These are phyloP conservation scores for Scartelaos histophorus DNA, from an alignment of 2,113 vertebrate species.

Conservation along the genomic window DNA sequence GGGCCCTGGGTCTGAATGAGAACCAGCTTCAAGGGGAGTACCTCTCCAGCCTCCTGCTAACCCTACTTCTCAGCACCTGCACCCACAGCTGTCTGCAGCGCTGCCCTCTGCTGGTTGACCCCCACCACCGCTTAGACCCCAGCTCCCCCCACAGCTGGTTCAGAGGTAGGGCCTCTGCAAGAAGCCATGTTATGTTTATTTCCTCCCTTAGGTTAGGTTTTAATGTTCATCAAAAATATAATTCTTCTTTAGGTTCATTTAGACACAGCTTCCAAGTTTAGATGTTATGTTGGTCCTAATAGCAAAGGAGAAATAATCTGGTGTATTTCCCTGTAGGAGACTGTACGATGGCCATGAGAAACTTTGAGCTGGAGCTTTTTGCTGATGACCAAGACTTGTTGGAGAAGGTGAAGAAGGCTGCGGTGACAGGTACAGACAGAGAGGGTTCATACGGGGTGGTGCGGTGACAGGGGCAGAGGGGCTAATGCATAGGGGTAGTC, in stretches of 20 bases:
- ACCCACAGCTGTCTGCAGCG: constrained; percentile 37
- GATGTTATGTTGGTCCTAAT: too few relatives aligned
- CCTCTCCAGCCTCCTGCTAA: constrained; percentile 55
- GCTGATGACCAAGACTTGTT: constrained; percentile 74
- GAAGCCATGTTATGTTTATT: too few relatives aligned
- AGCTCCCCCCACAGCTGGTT: constrained; percentile 33
- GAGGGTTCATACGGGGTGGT: not conserved
- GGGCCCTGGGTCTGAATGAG: constrained; percentile 53
- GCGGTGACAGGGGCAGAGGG: not conserved
- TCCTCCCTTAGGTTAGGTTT: too few relatives aligned
- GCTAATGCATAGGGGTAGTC: not conserved
- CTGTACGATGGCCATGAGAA: constrained; percentile 20
- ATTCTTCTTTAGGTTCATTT: too few relatives aligned
- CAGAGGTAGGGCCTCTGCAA: constrained; percentile 36
- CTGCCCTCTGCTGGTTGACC: constrained; percentile 80
- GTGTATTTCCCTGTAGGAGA: constrained; percentile 26
- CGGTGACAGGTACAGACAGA: constrained; percentile 68
- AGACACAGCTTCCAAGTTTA: too few relatives aligned
- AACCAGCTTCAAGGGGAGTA: constrained; percentile 39
- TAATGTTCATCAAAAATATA: too few relatives aligned
- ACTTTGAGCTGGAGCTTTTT: constrained; percentile 66
- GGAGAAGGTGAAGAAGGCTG: constrained; percentile 68
- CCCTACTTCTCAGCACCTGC: constrained; percentile 72
- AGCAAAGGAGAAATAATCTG: not conserved
- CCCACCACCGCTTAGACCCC: constrained; percentile 59